A percentile compares a stretch with the other conserved stretches of the same genome.
Conservation (phyloP, 1,140 invertebrate species). For the Pygmarrhopalites habei region DNA sequence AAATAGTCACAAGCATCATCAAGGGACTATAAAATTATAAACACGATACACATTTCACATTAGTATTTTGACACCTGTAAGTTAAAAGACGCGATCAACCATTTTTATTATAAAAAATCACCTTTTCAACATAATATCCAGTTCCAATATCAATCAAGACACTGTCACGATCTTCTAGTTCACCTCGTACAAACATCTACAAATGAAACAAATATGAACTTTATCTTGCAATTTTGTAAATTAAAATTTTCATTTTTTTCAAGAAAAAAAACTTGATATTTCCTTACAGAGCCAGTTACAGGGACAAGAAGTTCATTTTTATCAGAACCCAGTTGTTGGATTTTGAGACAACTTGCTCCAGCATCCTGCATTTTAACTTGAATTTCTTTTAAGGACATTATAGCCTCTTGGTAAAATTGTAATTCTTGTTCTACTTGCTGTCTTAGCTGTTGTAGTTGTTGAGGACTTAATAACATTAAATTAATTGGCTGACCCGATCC, state of each 20-base stretch:
- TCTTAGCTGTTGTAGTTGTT: constrained; percentile 50
- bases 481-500: constrained; percentile 31
- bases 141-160: constrained; percentile 90
- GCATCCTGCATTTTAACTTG: constrained; percentile 85
- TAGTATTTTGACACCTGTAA: neutral
- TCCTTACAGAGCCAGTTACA: constrained; percentile 73
- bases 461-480: constrained; percentile 30
- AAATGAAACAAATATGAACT: constrained; percentile 15
- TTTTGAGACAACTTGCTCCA: constrained; percentile 54
- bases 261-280: constrained; percentile 22
- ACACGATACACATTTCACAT: constrained; percentile 4
- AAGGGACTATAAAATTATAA: constrained; percentile 51
- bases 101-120: constrained; percentile 1
- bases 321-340: constrained; percentile 68
- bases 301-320: constrained; percentile 78
- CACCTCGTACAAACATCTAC: constrained; percentile 85
- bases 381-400: constrained; percentile 79
- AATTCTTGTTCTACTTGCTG: constrained; percentile 86
- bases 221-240: neutral
- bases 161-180: constrained; percentile 67
- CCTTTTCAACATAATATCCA: constrained; percentile 89
- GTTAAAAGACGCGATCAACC: no score
- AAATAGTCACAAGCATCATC: constrained; percentile 82
- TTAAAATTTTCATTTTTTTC: constrained; percentile 3
- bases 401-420: constrained; percentile 73